Percentiles rank a stretch among this genome's conserved stretches.
These are phyloP conservation scores for Pipa parva DNA, from an alignment of 2,113 vertebrate species.

Conservation along the genomic window DNA sequence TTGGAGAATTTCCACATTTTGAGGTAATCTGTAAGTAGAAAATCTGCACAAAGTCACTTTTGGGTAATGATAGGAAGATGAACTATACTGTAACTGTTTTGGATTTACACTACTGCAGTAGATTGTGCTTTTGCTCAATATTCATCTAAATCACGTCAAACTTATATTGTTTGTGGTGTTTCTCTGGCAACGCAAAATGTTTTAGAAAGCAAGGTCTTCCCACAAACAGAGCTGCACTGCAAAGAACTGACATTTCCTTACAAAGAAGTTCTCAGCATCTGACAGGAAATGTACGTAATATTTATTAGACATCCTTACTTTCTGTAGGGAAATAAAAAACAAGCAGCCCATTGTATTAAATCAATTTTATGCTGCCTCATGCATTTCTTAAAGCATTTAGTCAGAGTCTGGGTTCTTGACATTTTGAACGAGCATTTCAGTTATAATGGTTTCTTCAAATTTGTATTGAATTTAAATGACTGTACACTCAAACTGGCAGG, in stretches of 20 bases:
- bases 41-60: too few species aligned
- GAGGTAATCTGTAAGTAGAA: too few species aligned
- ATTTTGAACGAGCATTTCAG: conserved; percentile 52
- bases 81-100: too few species aligned
- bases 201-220: conserved; percentile 52
- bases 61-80: too few species aligned
- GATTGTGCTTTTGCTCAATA: too few species aligned
- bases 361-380: conserved; percentile 56
- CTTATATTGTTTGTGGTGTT: conserved; percentile 40
- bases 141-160: too few species aligned
- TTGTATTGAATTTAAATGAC: conserved; percentile 30
- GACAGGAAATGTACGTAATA: conserved; percentile 45
- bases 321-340: conserved; percentile 47
- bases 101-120: too few species aligned
- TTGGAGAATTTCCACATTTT: too few species aligned
- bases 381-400: conserved; percentile 51
- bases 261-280: conserved; percentile 57
- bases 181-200: conserved; percentile 52
- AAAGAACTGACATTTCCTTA: conserved; percentile 61
- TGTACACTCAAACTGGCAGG: neutral
- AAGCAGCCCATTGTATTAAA: conserved; percentile 52
- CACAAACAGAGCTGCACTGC: conserved; percentile 49
- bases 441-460: conserved; percentile 37
- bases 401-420: conserved; percentile 44
- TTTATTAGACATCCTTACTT: conserved; percentile 38